Base-by-base conservation (phyloP, 2,888 invertebrate genomes). In the Leptopilina myrica region DNA sequence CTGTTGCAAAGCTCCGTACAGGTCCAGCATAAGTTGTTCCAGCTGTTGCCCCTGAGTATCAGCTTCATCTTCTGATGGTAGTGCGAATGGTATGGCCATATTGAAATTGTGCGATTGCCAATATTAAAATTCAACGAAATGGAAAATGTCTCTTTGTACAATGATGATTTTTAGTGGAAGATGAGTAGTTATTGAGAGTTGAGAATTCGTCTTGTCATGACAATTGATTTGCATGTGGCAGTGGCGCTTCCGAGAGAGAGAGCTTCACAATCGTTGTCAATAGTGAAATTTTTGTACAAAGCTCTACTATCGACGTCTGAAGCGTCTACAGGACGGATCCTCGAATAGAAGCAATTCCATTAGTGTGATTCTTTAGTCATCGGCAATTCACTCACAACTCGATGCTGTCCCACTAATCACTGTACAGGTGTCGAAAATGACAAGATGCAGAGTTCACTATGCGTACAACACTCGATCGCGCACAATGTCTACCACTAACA, bases 61-160 rank as follows among this genome's bases (percentile, higher is more conserved):
- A 62, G 87, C 86, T 78, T 91, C 91, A 85, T 89, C 89, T 78
- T 91, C 90, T 82, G 90, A 87, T 66, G 91, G 91, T 79, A 88
- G 76, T 56, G 87, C 86, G 81, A 90, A 91, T 11, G 91, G 91
- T 78, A 91, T 89, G n/a, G 91, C 91, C 91, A 91, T 91, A n/a
- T 80, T 84, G 33, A 33, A 33, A 33, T 78, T 9, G 15, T 14
- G 15, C 20, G n/a, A 5, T 43, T 8, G 43, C 43, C 76, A 40
- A 15, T 15, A 69, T 62, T n/a, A 53, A 46, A 62, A 53, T 26
- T 12, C 11, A 53, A 40, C 40, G 0, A 26, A 33, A 56, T 53
- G 26, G n/a, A 11, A 40, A 26, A 20, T 62, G 62, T 62, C 20
- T 62, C 5, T 15, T 15, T 62, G 62, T 62, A 49, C 4, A 49